phyloP scores from a whole-genome alignment of 2,888 invertebrate species.

The Oxystoma pomonae region DNA sequence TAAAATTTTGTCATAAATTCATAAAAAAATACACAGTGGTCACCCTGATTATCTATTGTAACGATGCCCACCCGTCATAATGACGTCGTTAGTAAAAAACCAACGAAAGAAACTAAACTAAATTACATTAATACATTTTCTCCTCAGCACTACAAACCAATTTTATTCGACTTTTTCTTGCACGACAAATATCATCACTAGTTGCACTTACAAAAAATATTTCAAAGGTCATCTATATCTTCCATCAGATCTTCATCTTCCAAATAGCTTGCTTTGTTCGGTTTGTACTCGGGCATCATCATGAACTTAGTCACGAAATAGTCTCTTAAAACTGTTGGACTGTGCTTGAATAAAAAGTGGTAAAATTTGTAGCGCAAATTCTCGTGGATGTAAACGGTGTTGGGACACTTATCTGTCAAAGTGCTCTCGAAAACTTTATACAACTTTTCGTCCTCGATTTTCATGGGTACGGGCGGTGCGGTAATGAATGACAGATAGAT shows the following conservation, averaged over 20 bases:
- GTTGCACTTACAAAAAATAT: too few species aligned
- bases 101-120: too few species aligned
- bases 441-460: slow-evolving; percentile 53
- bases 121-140: too few species aligned
- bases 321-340: slow-evolving; percentile 56
- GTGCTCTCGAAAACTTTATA: slow-evolving; percentile 61
- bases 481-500: slow-evolving; percentile 51
- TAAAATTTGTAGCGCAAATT: slow-evolving; percentile 64
- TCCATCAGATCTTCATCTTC: slow-evolving; percentile 4
- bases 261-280: slow-evolving; percentile 3
- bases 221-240: background rate
- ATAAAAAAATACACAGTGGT: too few species aligned
- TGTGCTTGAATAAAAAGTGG: slow-evolving; percentile 59
- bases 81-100: too few species aligned
- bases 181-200: too few species aligned
- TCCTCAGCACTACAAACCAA: too few species aligned
- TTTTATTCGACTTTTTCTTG: too few species aligned
- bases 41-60: too few species aligned
- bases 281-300: slow-evolving; percentile 53
- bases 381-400: slow-evolving; percentile 63
- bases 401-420: slow-evolving; percentile 57
- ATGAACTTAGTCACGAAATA: slow-evolving; percentile 62
- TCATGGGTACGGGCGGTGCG: slow-evolving; percentile 47
- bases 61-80: too few species aligned
- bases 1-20: too few species aligned